Base-by-base conservation (phyloP, 2,113 vertebrate genomes). In the Limnothrissa miodon region DNA sequence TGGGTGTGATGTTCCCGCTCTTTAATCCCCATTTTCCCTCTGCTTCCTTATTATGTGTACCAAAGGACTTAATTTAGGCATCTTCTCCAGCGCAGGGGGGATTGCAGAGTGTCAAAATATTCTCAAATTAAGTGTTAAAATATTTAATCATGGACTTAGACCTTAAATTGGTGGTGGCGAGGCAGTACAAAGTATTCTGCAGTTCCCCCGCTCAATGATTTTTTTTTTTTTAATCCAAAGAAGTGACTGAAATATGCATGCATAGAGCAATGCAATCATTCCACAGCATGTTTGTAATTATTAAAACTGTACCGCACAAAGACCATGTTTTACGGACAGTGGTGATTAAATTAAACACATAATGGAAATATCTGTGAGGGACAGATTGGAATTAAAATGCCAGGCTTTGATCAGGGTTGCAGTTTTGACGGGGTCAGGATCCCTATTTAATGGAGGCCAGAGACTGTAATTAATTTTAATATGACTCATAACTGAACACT, bases 401-500 rank as follows among this genome's bases (percentile, higher is more conserved):
- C 19, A 51, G n/a, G 45, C 23, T 11, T 17, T 87, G 84, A 84
- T 88, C 82, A 80, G 87, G 87, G 84, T 42, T 42, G 48, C 81
- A 78, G 85, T 80, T 46, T 36, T 23, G 87, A 87, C 83, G 6
- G 8, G 87, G 74, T 86, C 89, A 85, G 80, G 83, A 70, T 48
- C 82, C 82, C 80, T 87, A 83, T 84, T 81, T 56, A 83, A 86
- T 39, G 39, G 51, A 59, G 70, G 83, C 85, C 78, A 86, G 33
- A 48, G 66, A 15, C 80, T 39, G 83, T 90, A 87, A 91, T 90
- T 88, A 83, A 87, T 90, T 90, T 90, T 87, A 89, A 91, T 91
- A 79, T 59, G 87, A 91, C 85, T 88, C 88, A 88, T 85, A 89
- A 89, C 85, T 87, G 79, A 39, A 59, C 81, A 44, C 85, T 87